A percentile compares a stretch with the other conserved stretches of the same genome.
phyloP scores from a whole-genome alignment of 2,113 vertebrate genomes.

The Platysternon megacephalum region DNA sequence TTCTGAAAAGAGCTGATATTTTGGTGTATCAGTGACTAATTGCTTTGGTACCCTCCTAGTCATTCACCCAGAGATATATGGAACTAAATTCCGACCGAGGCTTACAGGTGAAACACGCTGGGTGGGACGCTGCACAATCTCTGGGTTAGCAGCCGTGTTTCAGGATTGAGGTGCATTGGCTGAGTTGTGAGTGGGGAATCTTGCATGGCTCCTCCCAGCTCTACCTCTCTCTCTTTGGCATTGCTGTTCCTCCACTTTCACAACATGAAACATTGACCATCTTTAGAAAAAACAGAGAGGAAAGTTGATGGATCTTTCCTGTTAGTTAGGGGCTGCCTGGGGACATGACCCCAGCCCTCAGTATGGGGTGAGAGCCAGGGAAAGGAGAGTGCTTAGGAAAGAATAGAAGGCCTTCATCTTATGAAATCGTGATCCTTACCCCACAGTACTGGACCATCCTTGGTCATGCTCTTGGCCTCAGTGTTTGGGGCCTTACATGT shows the following conservation, averaged over 20 bases:
- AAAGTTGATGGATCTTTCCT: background rate
- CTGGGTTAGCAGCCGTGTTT: background rate
- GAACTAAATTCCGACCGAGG: conserved; percentile 1
- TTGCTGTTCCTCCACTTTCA: background rate
- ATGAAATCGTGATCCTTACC: background rate
- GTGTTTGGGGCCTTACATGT: conserved; percentile 2
- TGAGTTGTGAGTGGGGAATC: background rate
- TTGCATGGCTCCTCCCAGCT: background rate
- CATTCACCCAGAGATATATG: conserved; percentile 24
- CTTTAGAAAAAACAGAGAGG: background rate
- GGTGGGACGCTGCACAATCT: background rate
- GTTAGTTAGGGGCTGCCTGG: background rate
- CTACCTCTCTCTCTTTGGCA: background rate
- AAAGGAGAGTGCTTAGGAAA: background rate
- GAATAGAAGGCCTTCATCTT: background rate
- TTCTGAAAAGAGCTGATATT: background rate
- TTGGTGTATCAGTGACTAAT: conserved; percentile 47
- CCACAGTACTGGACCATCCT: background rate
- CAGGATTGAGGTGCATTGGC: background rate
- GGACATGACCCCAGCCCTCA: background rate
- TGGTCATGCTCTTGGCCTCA: conserved; percentile 10
- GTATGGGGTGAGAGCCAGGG: background rate
- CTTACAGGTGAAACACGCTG: background rate
- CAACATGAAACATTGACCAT: background rate
- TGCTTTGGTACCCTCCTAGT: conserved; percentile 40